Evolutionary conservation across 2,888 invertebrate species (phyloP), one percentile per base, ranked within the genome.

Genomic region (Parasteatoda lunata): DNA sequence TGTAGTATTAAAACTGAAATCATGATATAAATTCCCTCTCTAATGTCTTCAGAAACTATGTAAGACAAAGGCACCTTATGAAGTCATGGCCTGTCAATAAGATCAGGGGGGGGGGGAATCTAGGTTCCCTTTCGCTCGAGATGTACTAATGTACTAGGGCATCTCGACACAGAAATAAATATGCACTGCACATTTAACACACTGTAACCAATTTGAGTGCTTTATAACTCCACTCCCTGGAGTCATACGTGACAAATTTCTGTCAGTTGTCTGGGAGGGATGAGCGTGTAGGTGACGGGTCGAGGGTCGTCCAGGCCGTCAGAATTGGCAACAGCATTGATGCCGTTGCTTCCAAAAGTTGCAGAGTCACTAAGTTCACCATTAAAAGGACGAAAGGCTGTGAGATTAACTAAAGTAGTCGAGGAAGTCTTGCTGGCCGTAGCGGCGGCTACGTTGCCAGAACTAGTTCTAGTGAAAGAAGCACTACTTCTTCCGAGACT

Each of bases 341-440:
- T 49, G 59, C 82, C 78, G 47, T 76, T 82, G 65, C 77, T 82
- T 89, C 90, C 76, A 77, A 77, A 76, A 11, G 68, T 72, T 47
- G 52, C 68, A 64, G 73, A 73, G 65, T 81, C 80, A 68, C 73
- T 59, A 7, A 82, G 82, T 64, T 88, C 84, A 51, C 80, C 79
- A 59, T 88, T 84, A 54, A 85, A 77, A 48, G 88, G 81, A 77
- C 89, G 80, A 75, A 89, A 89, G 59, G 89, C 89, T 2, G 85
- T 84, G 52, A 89, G 75, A 69, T 89, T 89, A 54, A 89, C 88
- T n/a, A 88, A 66, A 30, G 89, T 89, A 52, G 88, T 71, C 3
- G 89, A 82, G 7, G 89, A 75, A 66, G 88, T 73, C 69, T 81
- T 85, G 45, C 71, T 72, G 5, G 84, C 66, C 47, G 77, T 65